A percentile compares a stretch with the other conserved stretches of the same genome.
These are phyloP conservation scores for Drosophila conformis DNA, from an alignment of 2,888 invertebrate species.

Conservation along the genomic window DNA sequence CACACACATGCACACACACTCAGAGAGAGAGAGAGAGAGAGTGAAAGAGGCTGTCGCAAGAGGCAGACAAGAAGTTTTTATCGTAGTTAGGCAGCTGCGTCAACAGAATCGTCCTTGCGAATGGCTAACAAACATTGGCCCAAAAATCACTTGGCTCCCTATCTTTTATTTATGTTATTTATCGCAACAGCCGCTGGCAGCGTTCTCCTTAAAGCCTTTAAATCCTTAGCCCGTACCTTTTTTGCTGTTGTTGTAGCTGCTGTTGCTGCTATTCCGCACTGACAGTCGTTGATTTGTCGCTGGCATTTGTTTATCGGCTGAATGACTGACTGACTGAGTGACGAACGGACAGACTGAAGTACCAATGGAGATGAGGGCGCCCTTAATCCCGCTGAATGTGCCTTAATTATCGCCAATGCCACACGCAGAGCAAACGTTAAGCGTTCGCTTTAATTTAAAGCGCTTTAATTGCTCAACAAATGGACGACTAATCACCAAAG, in stretches of 20 bases:
- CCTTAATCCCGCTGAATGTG: slow-evolving; percentile 61
- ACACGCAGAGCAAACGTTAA: slow-evolving; percentile 67
- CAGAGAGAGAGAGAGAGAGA: neutral
- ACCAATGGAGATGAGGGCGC: slow-evolving; percentile 25
- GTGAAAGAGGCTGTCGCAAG: slow-evolving; percentile 38
- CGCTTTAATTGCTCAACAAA: slow-evolving; percentile 75
- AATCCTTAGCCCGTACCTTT: slow-evolving; percentile 41
- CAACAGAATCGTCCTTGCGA: slow-evolving; percentile 65
- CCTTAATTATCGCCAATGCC: slow-evolving; percentile 61
- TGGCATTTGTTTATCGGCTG: slow-evolving; percentile 59
- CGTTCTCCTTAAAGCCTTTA: slow-evolving; percentile 68
- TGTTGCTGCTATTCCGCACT: slow-evolving; percentile 4
- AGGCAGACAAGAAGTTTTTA: slow-evolving; percentile 64
- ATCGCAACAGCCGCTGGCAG: slow-evolving; percentile 59
- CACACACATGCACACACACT: slow-evolving; percentile 11
- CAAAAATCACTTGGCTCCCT: slow-evolving; percentile 64
- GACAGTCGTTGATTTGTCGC: slow-evolving; percentile 50
- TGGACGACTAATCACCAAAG: slow-evolving; percentile 67
- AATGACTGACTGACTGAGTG: slow-evolving; percentile 14
- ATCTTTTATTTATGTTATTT: slow-evolving; percentile 79
- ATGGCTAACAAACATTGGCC: slow-evolving; percentile 67
- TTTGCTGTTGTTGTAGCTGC: slow-evolving; percentile 7
- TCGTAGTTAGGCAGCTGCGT: slow-evolving; percentile 74
- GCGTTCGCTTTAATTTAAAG: slow-evolving; percentile 67
- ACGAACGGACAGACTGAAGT: slow-evolving; percentile 6